These are phyloP conservation scores for Atrichornis clamosus DNA, from an alignment of 2,113 vertebrate genomes.

Conservation along the genomic window DNA sequence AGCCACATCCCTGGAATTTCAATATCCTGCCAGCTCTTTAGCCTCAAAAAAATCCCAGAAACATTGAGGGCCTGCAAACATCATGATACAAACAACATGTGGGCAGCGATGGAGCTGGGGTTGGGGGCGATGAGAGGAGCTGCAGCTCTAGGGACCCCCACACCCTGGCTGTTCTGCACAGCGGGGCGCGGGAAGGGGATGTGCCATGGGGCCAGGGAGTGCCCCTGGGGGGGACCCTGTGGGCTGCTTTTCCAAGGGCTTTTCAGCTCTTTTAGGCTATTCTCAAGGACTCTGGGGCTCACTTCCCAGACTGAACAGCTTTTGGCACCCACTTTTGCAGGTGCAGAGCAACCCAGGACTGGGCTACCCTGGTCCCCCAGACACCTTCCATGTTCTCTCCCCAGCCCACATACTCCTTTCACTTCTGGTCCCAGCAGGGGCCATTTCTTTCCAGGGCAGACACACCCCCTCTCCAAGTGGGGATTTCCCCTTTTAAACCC, in stretches of 20 bases:
- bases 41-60: neutral
- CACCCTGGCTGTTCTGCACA: accelerated
- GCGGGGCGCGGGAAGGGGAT: accelerated
- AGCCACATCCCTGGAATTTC: neutral
- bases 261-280: neutral
- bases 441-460: neutral
- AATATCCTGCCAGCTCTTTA: neutral
- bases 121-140: accelerated
- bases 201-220: neutral
- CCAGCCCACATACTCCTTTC: accelerated
- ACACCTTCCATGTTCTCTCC: neutral
- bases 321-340: neutral
- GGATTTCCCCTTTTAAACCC: neutral
- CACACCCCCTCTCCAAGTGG: neutral
- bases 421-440: neutral
- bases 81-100: accelerated
- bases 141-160: neutral
- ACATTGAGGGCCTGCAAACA: neutral
- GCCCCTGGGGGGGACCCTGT: neutral
- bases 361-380: neutral
- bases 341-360: neutral
- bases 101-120: neutral
- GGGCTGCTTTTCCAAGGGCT: neutral
- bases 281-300: neutral
- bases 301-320: neutral